phyloP scores from a whole-genome alignment of 1,140 invertebrate species.

The Chrysomallon squamiferum region DNA sequence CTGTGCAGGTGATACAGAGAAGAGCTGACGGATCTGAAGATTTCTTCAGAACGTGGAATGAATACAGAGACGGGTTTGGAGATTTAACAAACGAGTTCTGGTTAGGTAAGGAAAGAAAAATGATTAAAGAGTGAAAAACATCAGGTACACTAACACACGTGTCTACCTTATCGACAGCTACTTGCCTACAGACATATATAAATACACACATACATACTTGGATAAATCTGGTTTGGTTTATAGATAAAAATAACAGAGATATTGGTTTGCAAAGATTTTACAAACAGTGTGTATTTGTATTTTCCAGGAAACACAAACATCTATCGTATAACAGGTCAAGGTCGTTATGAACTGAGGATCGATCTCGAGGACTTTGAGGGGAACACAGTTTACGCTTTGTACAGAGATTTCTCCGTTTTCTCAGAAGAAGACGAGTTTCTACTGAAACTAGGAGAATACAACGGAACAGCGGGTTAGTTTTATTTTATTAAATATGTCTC shows the following conservation, averaged over 20 bases:
- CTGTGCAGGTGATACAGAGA: slow-evolving; percentile 59
- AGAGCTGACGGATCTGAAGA: slow-evolving; percentile 73
- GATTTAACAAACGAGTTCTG: slow-evolving; percentile 74
- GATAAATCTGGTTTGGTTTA: too few species aligned
- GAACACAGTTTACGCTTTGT: background rate
- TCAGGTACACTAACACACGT: too few species aligned
- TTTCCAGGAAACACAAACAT: slow-evolving; percentile 51
- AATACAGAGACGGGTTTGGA: slow-evolving; percentile 92
- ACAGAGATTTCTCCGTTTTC: background rate
- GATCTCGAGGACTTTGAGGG: slow-evolving; percentile 68
- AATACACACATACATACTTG: too few species aligned
- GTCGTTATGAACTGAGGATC: slow-evolving; percentile 68
- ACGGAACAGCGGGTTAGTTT: too few species aligned
- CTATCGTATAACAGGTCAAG: slow-evolving; percentile 53
- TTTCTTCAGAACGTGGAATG: slow-evolving; percentile 71
- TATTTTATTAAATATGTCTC: too few species aligned
- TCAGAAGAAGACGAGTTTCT: too few species aligned
- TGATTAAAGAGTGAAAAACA: too few species aligned
- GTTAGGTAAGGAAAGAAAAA: slow-evolving; percentile 62
- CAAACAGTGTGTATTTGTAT: background rate
- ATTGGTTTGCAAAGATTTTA: too few species aligned
- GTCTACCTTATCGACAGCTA: too few species aligned
- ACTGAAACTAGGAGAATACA: too few species aligned
- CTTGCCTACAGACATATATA: too few species aligned
- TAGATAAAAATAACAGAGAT: too few species aligned